phyloP scores from a whole-genome alignment of 2,888 invertebrate genomes.

The Trilocha varians region DNA sequence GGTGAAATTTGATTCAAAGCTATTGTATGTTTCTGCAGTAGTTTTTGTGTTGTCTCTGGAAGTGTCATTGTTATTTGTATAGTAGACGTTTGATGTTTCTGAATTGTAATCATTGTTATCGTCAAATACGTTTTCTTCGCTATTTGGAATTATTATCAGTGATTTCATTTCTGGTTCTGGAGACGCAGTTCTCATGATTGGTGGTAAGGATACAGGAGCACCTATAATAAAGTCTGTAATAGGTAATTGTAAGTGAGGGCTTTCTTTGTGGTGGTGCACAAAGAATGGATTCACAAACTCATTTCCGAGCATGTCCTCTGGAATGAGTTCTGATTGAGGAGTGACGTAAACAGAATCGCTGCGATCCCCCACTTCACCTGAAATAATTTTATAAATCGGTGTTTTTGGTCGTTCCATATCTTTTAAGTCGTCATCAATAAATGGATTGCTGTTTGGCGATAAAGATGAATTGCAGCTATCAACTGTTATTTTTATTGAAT shows the following conservation, averaged over 20 bases:
- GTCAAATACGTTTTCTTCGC: slow-evolving; percentile 12
- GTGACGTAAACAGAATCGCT: slow-evolving; percentile 38
- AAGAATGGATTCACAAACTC: slow-evolving; percentile 58
- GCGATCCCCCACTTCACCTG: slow-evolving; percentile 35
- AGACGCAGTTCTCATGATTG: slow-evolving; percentile 40
- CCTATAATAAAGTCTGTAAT: slow-evolving; percentile 65
- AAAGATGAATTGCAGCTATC: slow-evolving; percentile 26
- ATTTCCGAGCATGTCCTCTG: slow-evolving; percentile 35
- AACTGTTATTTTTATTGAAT: slow-evolving; percentile 37
- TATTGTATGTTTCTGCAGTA: slow-evolving; percentile 38
- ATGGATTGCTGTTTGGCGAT: slow-evolving; percentile 36
- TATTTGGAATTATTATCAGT: slow-evolving; percentile 25
- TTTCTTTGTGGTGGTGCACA: slow-evolving; percentile 34
- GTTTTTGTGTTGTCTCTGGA: slow-evolving; percentile 9
- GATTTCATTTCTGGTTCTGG: slow-evolving; percentile 45
- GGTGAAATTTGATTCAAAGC: slow-evolving; percentile 38
- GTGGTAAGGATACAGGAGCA: slow-evolving; percentile 65
- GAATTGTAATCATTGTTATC: slow-evolving; percentile 9
- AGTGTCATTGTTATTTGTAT: slow-evolving; percentile 7
- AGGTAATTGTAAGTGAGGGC: slow-evolving; percentile 25
- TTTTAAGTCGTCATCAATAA: slow-evolving; percentile 28
- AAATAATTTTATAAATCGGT: slow-evolving; percentile 56
- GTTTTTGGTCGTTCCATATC: slow-evolving; percentile 48
- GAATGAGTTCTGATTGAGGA: slow-evolving; percentile 22
- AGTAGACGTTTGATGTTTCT: slow-evolving; percentile 14